These are phyloP conservation scores for Oryzias dopingdopingensis DNA, from an alignment of 2,797 vertebrate genomes.

Conservation along the genomic window DNA sequence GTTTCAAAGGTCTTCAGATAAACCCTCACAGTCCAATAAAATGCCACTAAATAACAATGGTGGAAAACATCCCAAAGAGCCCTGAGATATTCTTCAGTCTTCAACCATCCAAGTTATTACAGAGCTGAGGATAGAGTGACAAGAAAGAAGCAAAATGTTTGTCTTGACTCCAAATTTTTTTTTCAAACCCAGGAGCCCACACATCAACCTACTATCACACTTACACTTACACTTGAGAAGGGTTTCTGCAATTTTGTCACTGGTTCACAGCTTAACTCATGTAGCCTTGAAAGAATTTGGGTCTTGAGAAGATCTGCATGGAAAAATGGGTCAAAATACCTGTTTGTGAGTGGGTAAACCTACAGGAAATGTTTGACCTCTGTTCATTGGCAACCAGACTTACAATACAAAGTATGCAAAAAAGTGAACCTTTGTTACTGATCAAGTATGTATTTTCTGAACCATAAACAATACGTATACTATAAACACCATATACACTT, in stretches of 20 bases:
- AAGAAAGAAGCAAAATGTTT: slow-evolving; percentile 28
- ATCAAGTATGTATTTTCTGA: no score
- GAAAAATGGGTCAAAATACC: no score
- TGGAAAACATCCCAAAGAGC: slow-evolving; percentile 42
- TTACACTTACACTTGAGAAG: slow-evolving; percentile 37
- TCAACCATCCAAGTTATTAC: slow-evolving; percentile 35
- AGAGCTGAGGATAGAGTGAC: slow-evolving; percentile 29
- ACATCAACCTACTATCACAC: slow-evolving; percentile 19
- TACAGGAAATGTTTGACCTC: no score
- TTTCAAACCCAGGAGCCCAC: slow-evolving; percentile 15
- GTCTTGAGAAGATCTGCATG: no score
- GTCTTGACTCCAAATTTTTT: slow-evolving; percentile 4
- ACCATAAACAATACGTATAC: no score
- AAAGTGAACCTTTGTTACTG: no score
- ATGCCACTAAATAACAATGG: slow-evolving; percentile 49
- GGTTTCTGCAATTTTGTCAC: slow-evolving; percentile 27
- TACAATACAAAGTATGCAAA: no score
- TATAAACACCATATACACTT: no score
- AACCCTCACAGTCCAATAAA: slow-evolving; percentile 44
- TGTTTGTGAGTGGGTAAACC: no score
- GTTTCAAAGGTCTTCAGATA: slow-evolving; percentile 26
- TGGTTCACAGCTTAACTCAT: slow-evolving; percentile 27
- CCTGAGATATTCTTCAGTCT: slow-evolving; percentile 49
- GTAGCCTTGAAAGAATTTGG: slow-evolving; percentile 33
- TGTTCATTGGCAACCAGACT: no score